Percentiles rank a stretch among this genome's conserved stretches.
These are phyloP conservation scores for Patella pellucida DNA, from an alignment of 2,888 invertebrate species.

Conservation along the genomic window DNA sequence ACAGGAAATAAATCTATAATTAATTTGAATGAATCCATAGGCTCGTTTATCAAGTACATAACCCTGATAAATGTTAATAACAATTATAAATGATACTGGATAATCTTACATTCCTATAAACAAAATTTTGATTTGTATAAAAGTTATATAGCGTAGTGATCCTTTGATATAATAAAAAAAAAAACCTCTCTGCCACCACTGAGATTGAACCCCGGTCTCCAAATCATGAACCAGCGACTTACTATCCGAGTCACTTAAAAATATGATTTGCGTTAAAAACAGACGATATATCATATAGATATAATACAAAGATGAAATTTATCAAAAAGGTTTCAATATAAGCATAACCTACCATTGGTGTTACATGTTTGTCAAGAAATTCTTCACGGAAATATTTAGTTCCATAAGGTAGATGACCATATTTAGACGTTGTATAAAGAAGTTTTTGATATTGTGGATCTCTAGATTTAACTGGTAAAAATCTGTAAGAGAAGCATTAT, in stretches of 20 bases:
- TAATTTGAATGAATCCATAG: no score
- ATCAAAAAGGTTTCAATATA: neutral
- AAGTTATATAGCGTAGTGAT: no score
- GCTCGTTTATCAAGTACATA: no score
- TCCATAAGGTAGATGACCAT: conserved; percentile 66
- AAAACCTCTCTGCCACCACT: no score
- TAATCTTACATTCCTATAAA: no score
- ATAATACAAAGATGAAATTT: neutral
- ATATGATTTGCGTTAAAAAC: neutral
- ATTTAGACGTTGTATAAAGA: conserved; percentile 62
- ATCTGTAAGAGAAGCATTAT: conserved; percentile 46
- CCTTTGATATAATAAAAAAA: no score
- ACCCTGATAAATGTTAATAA: no score
- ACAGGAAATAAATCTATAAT: no score
- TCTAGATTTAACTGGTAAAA: conserved; percentile 58
- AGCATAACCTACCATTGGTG: conserved; percentile 44
- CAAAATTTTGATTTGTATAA: no score
- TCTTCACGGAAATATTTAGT: conserved; percentile 66
- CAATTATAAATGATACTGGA: no score
- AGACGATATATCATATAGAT: neutral
- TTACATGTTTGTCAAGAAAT: conserved; percentile 51
- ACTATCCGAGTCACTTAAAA: neutral
- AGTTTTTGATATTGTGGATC: conserved; percentile 58
- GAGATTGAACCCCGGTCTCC: no score
- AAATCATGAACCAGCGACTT: no score